Evolutionary conservation across 2,113 vertebrate genomes (phyloP), one percentile per base, ranked within the genome.

Genomic region (Daphoenositta chrysoptera): DNA sequence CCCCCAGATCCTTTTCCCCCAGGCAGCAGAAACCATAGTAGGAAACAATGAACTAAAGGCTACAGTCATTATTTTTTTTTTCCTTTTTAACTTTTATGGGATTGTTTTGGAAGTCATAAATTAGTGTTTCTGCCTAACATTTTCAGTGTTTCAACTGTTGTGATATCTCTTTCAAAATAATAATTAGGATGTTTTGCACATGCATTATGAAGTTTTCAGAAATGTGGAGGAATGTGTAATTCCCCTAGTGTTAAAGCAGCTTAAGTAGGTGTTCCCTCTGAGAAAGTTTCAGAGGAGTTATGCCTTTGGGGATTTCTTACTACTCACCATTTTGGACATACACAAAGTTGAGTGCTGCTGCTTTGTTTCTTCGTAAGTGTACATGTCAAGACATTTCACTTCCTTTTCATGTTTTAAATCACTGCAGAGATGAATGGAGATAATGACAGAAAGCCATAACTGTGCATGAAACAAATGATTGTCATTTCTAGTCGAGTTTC

Each of bases 1-100:
- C 6, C 3, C 3, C 0, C 5, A 17, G 8, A 3, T 53, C 12
- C 5, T 88, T 68, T 72, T 77, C 28, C 2, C 0, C 6, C 10
- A 16, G 24, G 14, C 8, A 48, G 13, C 1, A 3, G 39, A 86
- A 83, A 54, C 2, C 40, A 6, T 42, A 53, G 11, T n/a, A 60
- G 14, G 12, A 65, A 61, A 42, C 9, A 66, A 85, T 3, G 6
- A 2, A 44, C 4, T 72, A 31, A 48, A 13, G 37, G 7, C 37
- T 66, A 19, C 30, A 60, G 14, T 61, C 2, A 39, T 40, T 91
- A 31, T 15, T 42, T 44, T 19, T n/a, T 64, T 45, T 37, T 8
- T 5, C 3, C 2, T 42, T 64, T 28, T 15, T 8, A 16, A 58
- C 20, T 40, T 76, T 37, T 16, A 42, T 22, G 7, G 10, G 21